Base-by-base conservation (phyloP, 2,113 vertebrate species). In the Australoheros scitulus region DNA sequence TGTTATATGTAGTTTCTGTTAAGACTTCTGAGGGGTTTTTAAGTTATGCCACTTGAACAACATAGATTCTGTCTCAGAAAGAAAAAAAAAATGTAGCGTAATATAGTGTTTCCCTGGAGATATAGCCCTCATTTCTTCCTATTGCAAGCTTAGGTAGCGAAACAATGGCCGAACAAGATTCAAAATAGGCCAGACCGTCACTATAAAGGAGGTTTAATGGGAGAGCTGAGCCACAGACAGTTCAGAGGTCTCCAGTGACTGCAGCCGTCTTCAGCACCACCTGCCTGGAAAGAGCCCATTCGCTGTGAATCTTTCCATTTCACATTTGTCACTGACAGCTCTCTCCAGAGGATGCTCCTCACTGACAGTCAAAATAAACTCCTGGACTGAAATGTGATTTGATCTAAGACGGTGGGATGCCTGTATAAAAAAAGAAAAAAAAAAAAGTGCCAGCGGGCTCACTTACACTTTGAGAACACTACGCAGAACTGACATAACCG, bases 321-420 rank as follows among this genome's bases (percentile, higher is more conserved):
- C 76, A 22, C 85, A 77, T 92, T 92, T 89, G 90, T 91, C 88
- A 79, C 84, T 75, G 89, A 82, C 85, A 87, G 85, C 41, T 68
- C 77, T 90, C 91, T 87, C 92, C 70, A 72, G 87, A 87, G 93
- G 86, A 90, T 72, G 26, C 84, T 79, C 76, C 80, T 81, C 61
- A 72, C 88, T 87, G 91, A 93, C 88, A 84, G 89, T 88, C 84
- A 88, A 88, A 93, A 90, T 82, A 88, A 90, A 91, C 86, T 85
- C 82, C 84, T 80, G 83, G 84, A 89, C 86, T 64, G 83, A 92
- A 91, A 89, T 84, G 92, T 87, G 90, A 92, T 93, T 88, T 93
- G 87, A 93, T 92, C 83, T 82, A 47, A 83, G 85, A 79, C 65
- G 55, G 80, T 58, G 76, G 83, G 78, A 85, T 8, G 58, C 57